Conservation (phyloP, 2,797 vertebrate species). For the Hapalemur alaotrensis region DNA sequence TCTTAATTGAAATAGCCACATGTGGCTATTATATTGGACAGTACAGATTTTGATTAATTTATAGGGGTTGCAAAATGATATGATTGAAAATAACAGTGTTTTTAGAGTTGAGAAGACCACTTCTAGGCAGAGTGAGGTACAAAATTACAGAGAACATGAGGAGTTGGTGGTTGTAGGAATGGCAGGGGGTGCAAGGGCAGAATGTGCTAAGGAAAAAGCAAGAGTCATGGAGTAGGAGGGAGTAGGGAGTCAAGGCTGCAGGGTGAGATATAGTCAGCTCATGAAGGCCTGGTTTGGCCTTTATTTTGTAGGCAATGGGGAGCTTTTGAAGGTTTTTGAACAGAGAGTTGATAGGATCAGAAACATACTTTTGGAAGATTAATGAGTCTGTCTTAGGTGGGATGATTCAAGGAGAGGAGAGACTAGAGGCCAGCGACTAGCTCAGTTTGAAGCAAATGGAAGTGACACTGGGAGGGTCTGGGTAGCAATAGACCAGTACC, state of each 20-base stretch:
- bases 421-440: neutral
- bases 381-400: neutral
- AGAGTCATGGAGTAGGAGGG: neutral
- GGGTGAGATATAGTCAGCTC: neutral
- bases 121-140: neutral
- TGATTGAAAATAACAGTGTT: neutral
- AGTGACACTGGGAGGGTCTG: neutral
- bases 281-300: neutral
- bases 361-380: neutral
- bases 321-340: neutral
- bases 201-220: neutral
- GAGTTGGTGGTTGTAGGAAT: neutral
- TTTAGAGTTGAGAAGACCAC: conserved; percentile 3
- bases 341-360: neutral
- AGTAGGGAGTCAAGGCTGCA: neutral
- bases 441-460: neutral
- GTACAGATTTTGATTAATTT: neutral
- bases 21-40: neutral
- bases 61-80: neutral
- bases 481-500: neutral
- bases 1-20: neutral
- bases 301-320: neutral
- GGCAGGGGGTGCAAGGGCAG: neutral
- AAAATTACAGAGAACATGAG: neutral
- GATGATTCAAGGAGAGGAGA: neutral